Percentiles rank a stretch among this genome's conserved stretches.
Evolutionary conservation across 1,140 invertebrate species (phyloP).

Genomic region (Conus betulinus): DNA sequence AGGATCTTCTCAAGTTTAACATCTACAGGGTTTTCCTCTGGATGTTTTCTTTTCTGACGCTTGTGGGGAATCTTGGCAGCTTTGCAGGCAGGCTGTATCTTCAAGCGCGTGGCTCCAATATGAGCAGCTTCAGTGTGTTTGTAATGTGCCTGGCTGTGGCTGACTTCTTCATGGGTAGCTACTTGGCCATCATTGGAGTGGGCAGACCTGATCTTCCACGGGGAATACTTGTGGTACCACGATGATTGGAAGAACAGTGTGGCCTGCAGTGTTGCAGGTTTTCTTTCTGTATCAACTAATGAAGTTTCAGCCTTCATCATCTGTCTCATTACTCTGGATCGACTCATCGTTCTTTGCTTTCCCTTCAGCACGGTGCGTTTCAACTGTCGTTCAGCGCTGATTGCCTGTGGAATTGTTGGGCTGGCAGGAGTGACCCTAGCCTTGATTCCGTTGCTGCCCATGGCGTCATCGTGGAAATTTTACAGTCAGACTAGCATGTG

Average conservation of each 20-base stretch:
- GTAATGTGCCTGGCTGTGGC: conserved; percentile 56
- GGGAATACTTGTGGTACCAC: conserved; percentile 57
- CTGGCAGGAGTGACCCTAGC: conserved; percentile 38
- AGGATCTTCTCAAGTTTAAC: conserved; percentile 43
- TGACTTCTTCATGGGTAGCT: conserved; percentile 68
- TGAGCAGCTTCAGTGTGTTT: conserved; percentile 43
- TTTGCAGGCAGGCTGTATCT: conserved; percentile 44
- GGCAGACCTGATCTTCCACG: conserved; percentile 59
- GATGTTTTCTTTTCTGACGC: conserved; percentile 44
- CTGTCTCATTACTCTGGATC: conserved; percentile 61
- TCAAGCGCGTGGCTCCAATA: conserved; percentile 11
- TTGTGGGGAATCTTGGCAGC: conserved; percentile 52
- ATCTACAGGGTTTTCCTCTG: conserved; percentile 46
- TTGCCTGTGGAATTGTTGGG: conserved; percentile 31
- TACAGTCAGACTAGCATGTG: conserved; percentile 54
- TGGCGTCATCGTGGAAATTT: conserved; percentile 38
- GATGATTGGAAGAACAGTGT: conserved; percentile 55
- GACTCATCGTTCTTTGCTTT: conserved; percentile 58
- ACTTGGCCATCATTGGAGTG: conserved; percentile 62
- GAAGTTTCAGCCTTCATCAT: conserved; percentile 63
- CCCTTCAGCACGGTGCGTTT: conserved; percentile 53
- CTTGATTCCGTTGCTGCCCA: conserved; percentile 34
- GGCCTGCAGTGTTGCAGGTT: conserved; percentile 57
- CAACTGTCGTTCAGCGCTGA: conserved; percentile 26
- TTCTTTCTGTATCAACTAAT: conserved; percentile 58